These are phyloP conservation scores for Coranthus polyacanthus DNA, from an alignment of 2,797 vertebrate genomes.

Conservation along the genomic window DNA sequence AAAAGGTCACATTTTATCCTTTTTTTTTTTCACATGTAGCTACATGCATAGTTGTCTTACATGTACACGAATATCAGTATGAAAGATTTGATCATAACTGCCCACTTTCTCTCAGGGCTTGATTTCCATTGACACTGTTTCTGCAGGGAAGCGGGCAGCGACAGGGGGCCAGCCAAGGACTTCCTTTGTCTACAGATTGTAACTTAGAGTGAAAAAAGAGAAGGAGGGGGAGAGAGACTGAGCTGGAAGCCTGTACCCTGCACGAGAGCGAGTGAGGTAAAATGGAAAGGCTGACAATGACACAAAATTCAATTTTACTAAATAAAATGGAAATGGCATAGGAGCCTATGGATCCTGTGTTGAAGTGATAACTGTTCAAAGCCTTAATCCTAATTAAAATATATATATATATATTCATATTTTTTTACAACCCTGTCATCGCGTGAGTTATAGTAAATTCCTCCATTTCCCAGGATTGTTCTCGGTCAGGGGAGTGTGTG, in stretches of 20 bases:
- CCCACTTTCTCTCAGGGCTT: constrained; percentile 27
- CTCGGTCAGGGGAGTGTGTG: constrained; percentile 49
- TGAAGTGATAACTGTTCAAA: constrained; percentile 35
- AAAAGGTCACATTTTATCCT: constrained; percentile 8
- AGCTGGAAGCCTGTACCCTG: constrained; percentile 18
- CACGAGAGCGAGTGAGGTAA: constrained; percentile 26
- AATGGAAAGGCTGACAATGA: neutral
- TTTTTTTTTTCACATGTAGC: neutral
- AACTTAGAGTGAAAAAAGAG: constrained; percentile 52
- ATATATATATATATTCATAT: constrained; percentile 6
- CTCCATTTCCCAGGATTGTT: constrained; percentile 82
- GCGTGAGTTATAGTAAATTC: constrained; percentile 57
- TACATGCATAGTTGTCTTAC: neutral
- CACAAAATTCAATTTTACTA: neutral
- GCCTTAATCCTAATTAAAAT: constrained; percentile 25
- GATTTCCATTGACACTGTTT: constrained; percentile 34
- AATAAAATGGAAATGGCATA: neutral
- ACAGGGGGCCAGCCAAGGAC: constrained; percentile 55
- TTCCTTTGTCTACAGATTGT: constrained; percentile 78
- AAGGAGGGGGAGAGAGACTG: constrained; percentile 7
- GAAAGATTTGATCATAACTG: constrained; percentile 23
- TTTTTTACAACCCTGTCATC: constrained; percentile 41
- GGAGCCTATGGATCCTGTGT: constrained; percentile 5
- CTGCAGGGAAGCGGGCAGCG: constrained; percentile 41
- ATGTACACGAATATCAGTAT: constrained; percentile 10